Evolutionary conservation across 2,113 vertebrate species (phyloP), one percentile per base, ranked within the genome.

Genomic region (Puffinus mauretanicus): DNA sequence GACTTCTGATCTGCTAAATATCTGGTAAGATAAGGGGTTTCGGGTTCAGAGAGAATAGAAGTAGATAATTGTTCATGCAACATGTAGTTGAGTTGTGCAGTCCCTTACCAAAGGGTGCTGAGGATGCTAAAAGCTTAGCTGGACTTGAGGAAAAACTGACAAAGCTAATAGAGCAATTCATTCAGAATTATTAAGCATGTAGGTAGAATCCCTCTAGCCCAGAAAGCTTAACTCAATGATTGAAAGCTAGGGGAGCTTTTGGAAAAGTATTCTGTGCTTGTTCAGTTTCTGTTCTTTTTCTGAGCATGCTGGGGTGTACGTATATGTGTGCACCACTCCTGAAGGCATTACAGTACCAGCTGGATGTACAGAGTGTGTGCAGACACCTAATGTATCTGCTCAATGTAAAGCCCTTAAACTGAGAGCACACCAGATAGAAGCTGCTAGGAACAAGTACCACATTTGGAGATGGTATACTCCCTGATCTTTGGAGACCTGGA

Each of bases 41-140:
- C 0, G 11, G 9, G 16, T 42, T 82, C n/a, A 19, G 38, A 57
- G 86, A 12, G 49, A 82, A 13, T 1, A 36, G 70, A 5, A 42
- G 20, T 4, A 54, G 51, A 3, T 64, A 44, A 22, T 27, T 19
- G 49, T 64, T 70, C 16, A 4, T 49, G 66, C 30, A 55, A 10
- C 1, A 1, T 20, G 16, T 7, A 29, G 34, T 30, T 24, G 4
- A 47, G 40, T 6, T 57, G 34, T 11, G 5, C 40, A 24, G 0
- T 36, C 25, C 14, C 12, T 55, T 18, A 21, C 9, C 19, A 24
- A 69, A 46, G 46, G 32, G 40, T 38, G 55, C 6, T 0, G 3
- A 25, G 82, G 79, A 30, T 85, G 55, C 30, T 20, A 17, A 44
- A 20, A 82, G 60, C 40, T 61, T 20, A 5, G 40, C 46, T 75